Evolutionary conservation across 2,113 vertebrate genomes (phyloP).

Genomic region (Lasiurus borealis): DNA sequence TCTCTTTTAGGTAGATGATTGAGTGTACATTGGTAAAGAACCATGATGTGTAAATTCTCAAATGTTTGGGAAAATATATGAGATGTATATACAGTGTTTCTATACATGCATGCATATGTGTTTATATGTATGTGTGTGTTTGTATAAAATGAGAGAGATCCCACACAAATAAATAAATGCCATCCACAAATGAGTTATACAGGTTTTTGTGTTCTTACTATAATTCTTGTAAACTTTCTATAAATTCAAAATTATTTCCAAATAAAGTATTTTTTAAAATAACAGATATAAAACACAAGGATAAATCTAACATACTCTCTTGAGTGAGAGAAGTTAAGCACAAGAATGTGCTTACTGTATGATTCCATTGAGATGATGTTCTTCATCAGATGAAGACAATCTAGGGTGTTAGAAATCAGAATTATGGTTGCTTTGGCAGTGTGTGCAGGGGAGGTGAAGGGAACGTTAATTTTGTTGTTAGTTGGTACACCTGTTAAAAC

Average conservation of each 20-base stretch:
- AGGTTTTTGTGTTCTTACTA: not conserved
- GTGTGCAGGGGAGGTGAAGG: not conserved
- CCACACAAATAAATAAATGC: not conserved
- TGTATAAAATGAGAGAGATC: not conserved
- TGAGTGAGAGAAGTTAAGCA: not conserved
- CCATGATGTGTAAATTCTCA: not conserved
- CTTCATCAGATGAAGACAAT: not conserved
- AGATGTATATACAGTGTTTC: not conserved
- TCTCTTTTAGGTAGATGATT: not conserved
- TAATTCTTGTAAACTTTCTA: conserved; percentile 13
- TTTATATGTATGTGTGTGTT: not conserved
- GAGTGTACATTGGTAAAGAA: not conserved
- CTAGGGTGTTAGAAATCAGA: not conserved
- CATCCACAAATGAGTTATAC: not conserved
- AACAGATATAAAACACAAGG: not conserved
- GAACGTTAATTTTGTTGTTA: not conserved
- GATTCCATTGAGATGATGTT: not conserved
- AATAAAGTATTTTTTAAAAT: not conserved
- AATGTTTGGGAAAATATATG: not conserved
- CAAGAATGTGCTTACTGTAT: not conserved
- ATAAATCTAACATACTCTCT: not conserved
- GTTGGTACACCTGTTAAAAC: not conserved
- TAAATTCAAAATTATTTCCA: not conserved
- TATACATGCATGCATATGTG: not conserved
- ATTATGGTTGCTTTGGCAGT: not conserved